Base-by-base conservation (phyloP, 2,888 invertebrate species). In the Taphrorychus bicolor region DNA sequence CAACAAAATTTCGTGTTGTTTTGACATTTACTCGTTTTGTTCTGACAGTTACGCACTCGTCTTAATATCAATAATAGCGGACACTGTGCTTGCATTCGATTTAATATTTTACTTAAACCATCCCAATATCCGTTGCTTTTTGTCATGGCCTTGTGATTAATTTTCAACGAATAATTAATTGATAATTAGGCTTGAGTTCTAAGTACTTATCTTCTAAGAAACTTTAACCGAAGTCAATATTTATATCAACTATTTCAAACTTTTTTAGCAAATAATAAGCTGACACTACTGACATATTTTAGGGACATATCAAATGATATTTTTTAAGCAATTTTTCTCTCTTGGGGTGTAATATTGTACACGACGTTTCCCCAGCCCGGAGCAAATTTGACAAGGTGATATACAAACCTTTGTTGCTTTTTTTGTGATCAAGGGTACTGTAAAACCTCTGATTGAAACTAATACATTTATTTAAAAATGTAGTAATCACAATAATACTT, bases 241-340 rank as follows among this genome's bases (percentile, higher is more conserved):
- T 72, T 69, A 71, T 69, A 69, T 73, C 71, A 73, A 66, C 70
- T 65, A 71, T 59, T 62, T 70, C 59, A 66, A 64, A 70, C 66
- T 67, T 71, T 68, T 60, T 65, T 61, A 66, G 59, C 66, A 66
- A 66, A 51, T 66, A 66, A 63, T 54, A 57, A 41, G 23, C 58
- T 53, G 32, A 56, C 70, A 70, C 61, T n/a, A n/a, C n/a, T 64
- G 67, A 76, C 76, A 76, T 76, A 76, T 78, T 73, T 76, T 76
- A 76, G 75, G 73, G 70, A 78, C 78, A 78, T 78, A 78, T 78
- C 78, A 76, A 59, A 64, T 40, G 22, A 56, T 70, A 70, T 70
- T 70, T 70, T 70, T 68, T 70, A 70, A 58, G 58, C 66, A 54
- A 62, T 66, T 66, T 69, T 69, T 62, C 41, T n/a, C n/a, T n/a